phyloP scores from a whole-genome alignment of 2,888 invertebrate species.

The Dusona sp. region DNA sequence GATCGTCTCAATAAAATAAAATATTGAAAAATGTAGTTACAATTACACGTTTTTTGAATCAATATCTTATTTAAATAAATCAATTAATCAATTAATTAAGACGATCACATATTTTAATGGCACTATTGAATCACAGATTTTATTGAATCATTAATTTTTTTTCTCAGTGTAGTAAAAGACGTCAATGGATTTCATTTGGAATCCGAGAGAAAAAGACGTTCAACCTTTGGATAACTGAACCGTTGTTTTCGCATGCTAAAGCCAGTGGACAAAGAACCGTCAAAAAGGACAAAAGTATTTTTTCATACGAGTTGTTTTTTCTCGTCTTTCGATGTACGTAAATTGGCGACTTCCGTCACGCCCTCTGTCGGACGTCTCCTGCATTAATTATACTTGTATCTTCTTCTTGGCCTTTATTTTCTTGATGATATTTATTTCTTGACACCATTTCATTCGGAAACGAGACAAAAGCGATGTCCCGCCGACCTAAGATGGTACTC shows the following conservation, averaged over 20 bases:
- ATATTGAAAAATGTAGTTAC: no score
- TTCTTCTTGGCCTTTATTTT: conserved; percentile 41
- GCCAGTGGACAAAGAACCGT: conserved; percentile 25
- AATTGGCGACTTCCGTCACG: conserved; percentile 67
- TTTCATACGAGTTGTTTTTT: not conserved
- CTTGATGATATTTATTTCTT: conserved; percentile 6
- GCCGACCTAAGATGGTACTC: conserved; percentile 19
- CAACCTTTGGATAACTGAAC: not conserved
- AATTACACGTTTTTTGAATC: no score
- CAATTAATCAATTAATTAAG: no score
- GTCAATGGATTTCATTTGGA: not conserved
- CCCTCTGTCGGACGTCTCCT: conserved; percentile 35
- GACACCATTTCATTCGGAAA: not conserved
- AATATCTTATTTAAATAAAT: no score
- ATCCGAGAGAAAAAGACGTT: not conserved
- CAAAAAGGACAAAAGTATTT: conserved; percentile 28
- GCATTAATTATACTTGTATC: conserved; percentile 49
- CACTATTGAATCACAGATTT: no score
- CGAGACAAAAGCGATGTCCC: conserved; percentile 47
- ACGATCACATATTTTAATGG: no score
- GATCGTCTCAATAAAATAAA: no score
- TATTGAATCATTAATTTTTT: no score
- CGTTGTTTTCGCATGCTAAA: not conserved
- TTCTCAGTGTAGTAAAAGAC: no score
- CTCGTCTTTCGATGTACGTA: conserved; percentile 46